Base-by-base conservation (phyloP, 2,888 invertebrate genomes). In the Argyra leucocephala region DNA sequence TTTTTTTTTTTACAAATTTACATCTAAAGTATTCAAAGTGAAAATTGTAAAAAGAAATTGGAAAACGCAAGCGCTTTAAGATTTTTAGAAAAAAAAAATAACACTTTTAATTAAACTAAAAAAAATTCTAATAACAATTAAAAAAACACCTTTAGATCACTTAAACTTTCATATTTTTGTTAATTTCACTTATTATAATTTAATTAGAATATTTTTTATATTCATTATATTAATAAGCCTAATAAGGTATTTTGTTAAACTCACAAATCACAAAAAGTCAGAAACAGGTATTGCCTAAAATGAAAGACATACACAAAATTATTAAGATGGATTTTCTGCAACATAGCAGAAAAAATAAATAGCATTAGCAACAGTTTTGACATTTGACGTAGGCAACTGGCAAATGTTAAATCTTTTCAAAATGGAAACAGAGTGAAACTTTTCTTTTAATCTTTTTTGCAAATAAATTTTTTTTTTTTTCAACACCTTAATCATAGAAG, bases 31-130 rank as follows among this genome's bases (percentile, higher is more conserved):
- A 48, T 48, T 48, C n/a, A 2, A 48, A 48, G 48, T 48, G 48
- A 48, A 48, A 48, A 48, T 48, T 48, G 48, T 48, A 48, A 48
- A 48, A 48, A 48, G 48, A 48, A 48, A 48, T 48, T 48, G 48
- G 48, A 15, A 48, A 48, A 48, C 48, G 48, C 48, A 48, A 48
- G 48, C 48, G 48, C 48, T 48, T 48, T 48, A 48, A 48, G 18
- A 48, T 15, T 48, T 48, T 31, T 12, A 48, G 48, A 48, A 48
- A 48, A 48, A 48, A 48, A 48, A 48, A 48, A 48, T 48, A 48
- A 48, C 48, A 48, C 48, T 48, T 48, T 48, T 48, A 48, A 48
- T 48, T 48, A 48, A 37, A 48, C 48, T 48, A 48, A 48, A 48
- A 48, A 48, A 48, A 48, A 48, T 48, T 48, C 48, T 48, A 48